Evolutionary conservation across 2,888 invertebrate genomes (phyloP).

Genomic region (Dicranocentrus wangi): DNA sequence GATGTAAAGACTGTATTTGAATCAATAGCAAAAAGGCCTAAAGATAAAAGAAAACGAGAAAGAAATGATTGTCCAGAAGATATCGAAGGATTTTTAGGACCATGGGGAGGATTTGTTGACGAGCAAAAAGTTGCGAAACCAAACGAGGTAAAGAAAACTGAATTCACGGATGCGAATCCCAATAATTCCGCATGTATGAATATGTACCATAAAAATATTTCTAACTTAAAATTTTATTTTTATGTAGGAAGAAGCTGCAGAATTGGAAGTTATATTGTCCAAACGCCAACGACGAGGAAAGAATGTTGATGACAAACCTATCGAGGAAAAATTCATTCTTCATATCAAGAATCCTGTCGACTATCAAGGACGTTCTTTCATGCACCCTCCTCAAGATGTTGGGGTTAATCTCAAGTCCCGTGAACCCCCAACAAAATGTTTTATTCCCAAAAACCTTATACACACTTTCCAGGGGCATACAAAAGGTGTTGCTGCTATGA

Average conservation of each 20-base stretch:
- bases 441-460: slow-evolving; percentile 94
- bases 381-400: slow-evolving; percentile 93
- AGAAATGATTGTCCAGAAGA: slow-evolving; percentile 93
- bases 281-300: slow-evolving; percentile 92
- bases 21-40: slow-evolving; percentile 81
- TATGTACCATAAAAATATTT: neutral
- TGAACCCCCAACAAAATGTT: slow-evolving; percentile 94
- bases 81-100: slow-evolving; percentile 95
- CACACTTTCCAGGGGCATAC: slow-evolving; percentile 98
- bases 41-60: slow-evolving; percentile 87
- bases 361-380: slow-evolving; percentile 96
- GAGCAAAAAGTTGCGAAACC: slow-evolving; percentile 93
- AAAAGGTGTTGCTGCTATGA: slow-evolving; percentile 94
- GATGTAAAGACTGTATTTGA: slow-evolving; percentile 94
- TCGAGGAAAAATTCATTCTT: slow-evolving; percentile 95
- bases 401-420: slow-evolving; percentile 90
- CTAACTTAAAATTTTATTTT: slow-evolving; percentile 4
- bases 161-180: too few relatives aligned
- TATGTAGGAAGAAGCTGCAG: slow-evolving; percentile 88
- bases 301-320: slow-evolving; percentile 89
- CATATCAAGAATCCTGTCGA: slow-evolving; percentile 95
- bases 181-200: neutral
- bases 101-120: slow-evolving; percentile 96
- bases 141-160: slow-evolving; percentile 80
- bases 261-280: slow-evolving; percentile 93